phyloP scores from a whole-genome alignment of 2,113 vertebrate genomes.

The Amphiprion ocellaris region DNA sequence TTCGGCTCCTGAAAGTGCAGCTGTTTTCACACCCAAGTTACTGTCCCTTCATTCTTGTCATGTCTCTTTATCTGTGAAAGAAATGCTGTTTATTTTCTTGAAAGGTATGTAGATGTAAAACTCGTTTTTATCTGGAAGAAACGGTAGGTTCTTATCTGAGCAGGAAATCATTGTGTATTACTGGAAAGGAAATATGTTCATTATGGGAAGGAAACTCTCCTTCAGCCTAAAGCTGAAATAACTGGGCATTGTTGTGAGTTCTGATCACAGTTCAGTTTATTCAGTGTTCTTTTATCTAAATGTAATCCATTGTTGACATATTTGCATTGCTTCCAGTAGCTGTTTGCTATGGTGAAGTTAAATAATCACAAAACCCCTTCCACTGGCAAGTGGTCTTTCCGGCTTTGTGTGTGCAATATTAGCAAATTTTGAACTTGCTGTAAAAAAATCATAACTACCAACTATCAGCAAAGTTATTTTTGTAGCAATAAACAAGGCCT shows the following conservation, averaged over 20 bases:
- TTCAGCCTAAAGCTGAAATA: background rate
- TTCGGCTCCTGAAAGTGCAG: background rate
- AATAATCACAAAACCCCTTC: background rate
- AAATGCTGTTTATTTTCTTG: conserved; percentile 8
- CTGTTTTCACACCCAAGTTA: background rate
- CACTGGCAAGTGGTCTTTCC: background rate
- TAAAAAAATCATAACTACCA: background rate
- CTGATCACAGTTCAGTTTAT: background rate
- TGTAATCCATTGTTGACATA: background rate
- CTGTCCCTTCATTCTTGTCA: background rate
- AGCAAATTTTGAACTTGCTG: background rate
- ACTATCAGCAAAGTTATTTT: background rate
- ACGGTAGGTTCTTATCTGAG: conserved; percentile 6
- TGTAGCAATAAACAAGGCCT: background rate
- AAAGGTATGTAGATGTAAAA: background rate
- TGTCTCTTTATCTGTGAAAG: conserved; percentile 4
- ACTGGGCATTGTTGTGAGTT: background rate
- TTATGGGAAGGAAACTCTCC: conserved; percentile 11
- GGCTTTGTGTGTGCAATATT: background rate
- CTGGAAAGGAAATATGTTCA: conserved; percentile 10
- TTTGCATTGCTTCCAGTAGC: conserved; percentile 2
- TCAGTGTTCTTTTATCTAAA: background rate
- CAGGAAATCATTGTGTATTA: conserved; percentile 15
- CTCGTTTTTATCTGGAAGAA: background rate
- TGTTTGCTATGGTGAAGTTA: background rate